phyloP scores from a whole-genome alignment of 2,113 vertebrate genomes.

The Rhynchopsitta pachyrhyncha region DNA sequence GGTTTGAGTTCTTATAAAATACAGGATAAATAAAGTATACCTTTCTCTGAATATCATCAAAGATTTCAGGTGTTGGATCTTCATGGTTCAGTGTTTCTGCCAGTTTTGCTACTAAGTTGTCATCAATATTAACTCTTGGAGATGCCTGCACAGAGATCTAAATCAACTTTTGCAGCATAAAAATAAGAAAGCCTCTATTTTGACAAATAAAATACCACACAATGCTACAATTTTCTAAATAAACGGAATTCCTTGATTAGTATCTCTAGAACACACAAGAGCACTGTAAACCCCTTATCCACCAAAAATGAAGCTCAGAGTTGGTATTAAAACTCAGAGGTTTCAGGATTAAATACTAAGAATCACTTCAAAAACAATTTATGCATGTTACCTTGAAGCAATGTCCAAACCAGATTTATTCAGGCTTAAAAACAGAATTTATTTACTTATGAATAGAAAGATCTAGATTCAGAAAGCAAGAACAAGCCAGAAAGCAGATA shows the following conservation, averaged over 20 bases:
- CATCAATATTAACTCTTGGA: slow-evolving; percentile 93
- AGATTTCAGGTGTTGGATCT: slow-evolving; percentile 95
- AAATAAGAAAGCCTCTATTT: not conserved
- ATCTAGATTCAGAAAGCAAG: not conserved
- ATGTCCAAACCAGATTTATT: not conserved
- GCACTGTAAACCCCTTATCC: not conserved
- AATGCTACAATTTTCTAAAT: not conserved
- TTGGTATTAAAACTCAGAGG: not conserved
- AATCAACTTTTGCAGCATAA: slow-evolving; percentile 33
- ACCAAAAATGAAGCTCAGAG: not conserved
- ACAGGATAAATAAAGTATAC: slow-evolving; percentile 65
- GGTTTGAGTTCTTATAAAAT: not conserved
- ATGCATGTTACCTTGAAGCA: not conserved
- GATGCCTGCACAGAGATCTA: slow-evolving; percentile 82
- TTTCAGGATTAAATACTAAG: not conserved
- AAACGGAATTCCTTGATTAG: not conserved
- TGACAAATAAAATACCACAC: not conserved
- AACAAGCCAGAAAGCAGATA: not conserved
- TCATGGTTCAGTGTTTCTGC: slow-evolving; percentile 92
- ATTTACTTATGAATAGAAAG: not conserved
- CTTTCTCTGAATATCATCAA: slow-evolving; percentile 97
- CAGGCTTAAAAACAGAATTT: not conserved
- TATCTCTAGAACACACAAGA: not conserved
- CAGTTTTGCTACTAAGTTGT: slow-evolving; percentile 83
- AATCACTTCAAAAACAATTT: not conserved